A percentile compares a stretch with the other conserved stretches of the same genome.
phyloP scores from a whole-genome alignment of 2,797 vertebrate genomes.

The Xenopus petersii region DNA sequence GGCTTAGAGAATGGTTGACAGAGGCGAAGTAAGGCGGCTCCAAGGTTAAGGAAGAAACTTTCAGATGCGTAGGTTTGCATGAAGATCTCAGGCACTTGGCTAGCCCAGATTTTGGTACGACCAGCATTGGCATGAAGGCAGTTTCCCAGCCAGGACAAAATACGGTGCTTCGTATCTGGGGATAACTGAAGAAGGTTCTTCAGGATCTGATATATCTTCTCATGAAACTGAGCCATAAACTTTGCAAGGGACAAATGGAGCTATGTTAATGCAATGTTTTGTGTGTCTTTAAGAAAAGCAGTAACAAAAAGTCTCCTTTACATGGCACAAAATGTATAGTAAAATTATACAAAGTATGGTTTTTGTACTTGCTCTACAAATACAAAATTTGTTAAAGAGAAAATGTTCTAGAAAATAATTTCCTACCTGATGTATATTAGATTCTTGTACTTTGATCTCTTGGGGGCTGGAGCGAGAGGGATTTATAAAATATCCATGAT shows the following conservation, averaged over 20 bases:
- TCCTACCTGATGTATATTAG: slow-evolving; percentile 92
- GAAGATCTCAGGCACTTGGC: slow-evolving; percentile 97
- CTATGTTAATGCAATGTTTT: background rate
- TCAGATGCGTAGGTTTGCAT: slow-evolving; percentile 95
- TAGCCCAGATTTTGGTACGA: slow-evolving; percentile 96
- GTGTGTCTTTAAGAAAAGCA: no score
- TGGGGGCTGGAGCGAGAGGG: slow-evolving; percentile 91
- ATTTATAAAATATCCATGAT: slow-evolving; percentile 88
- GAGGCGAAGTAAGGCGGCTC: slow-evolving; percentile 86
- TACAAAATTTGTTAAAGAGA: background rate
- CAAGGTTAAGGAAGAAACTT: slow-evolving; percentile 93
- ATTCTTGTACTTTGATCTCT: slow-evolving; percentile 95
- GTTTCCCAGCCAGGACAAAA: slow-evolving; percentile 92
- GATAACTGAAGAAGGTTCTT: slow-evolving; percentile 92
- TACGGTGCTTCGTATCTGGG: slow-evolving; percentile 86
- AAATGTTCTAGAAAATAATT: slow-evolving; percentile 4
- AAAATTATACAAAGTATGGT: background rate
- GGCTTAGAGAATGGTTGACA: slow-evolving; percentile 97
- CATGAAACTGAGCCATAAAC: slow-evolving; percentile 96
- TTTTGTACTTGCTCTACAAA: background rate
- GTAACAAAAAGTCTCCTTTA: no score
- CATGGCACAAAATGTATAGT: background rate
- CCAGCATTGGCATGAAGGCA: slow-evolving; percentile 91
- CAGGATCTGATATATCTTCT: slow-evolving; percentile 91
- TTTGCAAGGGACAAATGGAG: slow-evolving; percentile 51